phyloP scores from a whole-genome alignment of 2,888 invertebrate genomes.

The Napeogenes inachia region DNA sequence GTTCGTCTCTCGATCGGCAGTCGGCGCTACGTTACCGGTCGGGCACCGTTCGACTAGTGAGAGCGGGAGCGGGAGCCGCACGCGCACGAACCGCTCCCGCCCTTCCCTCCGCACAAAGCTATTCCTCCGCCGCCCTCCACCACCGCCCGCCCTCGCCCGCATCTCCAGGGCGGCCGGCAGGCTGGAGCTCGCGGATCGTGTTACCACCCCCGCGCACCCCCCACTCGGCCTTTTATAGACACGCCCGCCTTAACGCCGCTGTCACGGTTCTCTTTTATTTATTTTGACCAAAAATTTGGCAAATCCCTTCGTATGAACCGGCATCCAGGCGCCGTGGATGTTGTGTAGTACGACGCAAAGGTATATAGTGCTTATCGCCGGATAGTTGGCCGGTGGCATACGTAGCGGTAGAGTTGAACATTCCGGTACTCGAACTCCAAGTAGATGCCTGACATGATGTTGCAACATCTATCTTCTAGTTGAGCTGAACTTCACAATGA shows the following conservation, averaged over 20 bases:
- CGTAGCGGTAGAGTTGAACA: neutral
- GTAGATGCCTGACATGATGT: neutral
- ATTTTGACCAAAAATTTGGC: slow-evolving; percentile 74
- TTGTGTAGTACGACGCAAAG: slow-evolving; percentile 29
- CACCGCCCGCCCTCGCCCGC: slow-evolving; percentile 35
- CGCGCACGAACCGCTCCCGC: slow-evolving; percentile 49
- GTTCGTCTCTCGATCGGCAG: slow-evolving; percentile 75
- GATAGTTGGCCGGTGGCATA: neutral
- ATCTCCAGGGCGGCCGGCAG: slow-evolving; percentile 71
- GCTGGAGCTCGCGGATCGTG: slow-evolving; percentile 76
- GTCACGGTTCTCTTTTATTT: slow-evolving; percentile 68
- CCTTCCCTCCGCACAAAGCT: slow-evolving; percentile 32
- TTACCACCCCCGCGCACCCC: slow-evolving; percentile 77
- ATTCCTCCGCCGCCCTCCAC: slow-evolving; percentile 30
- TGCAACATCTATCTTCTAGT: neutral
- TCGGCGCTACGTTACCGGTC: slow-evolving; percentile 78
- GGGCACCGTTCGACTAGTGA: slow-evolving; percentile 78
- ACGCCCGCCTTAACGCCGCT: slow-evolving; percentile 64
- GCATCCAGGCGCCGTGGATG: slow-evolving; percentile 15
- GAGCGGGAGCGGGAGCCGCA: slow-evolving; percentile 67
- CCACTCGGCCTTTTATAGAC: slow-evolving; percentile 77
- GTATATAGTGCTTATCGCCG: neutral
- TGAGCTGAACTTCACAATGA: slow-evolving; percentile 68
- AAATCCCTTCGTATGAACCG: slow-evolving; percentile 50
- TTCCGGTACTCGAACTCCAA: slow-evolving; percentile 34